Evolutionary conservation across 2,888 invertebrate species (phyloP).

Genomic region (Amaurobius ferox): DNA sequence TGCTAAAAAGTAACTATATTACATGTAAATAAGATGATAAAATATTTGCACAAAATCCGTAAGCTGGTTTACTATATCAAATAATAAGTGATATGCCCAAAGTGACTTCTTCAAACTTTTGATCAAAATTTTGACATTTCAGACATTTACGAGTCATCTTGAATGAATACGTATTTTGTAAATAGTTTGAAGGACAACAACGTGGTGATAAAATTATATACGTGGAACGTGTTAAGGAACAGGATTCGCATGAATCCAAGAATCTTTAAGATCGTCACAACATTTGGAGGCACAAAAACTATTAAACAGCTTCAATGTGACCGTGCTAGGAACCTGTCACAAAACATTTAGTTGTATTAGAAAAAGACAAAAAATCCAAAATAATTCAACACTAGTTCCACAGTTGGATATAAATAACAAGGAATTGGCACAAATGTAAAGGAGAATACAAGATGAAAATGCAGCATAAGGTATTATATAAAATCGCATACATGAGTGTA

Average conservation of each 20-base stretch:
- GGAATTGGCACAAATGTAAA: conserved; percentile 63
- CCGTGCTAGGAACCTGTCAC: conserved; percentile 60
- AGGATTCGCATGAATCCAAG: conserved; percentile 38
- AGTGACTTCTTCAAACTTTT: background rate
- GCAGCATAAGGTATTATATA: conserved; percentile 47
- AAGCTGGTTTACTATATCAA: background rate
- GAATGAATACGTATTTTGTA: conserved; percentile 20
- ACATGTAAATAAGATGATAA: background rate
- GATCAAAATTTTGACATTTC: background rate
- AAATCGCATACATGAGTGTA: conserved; percentile 44
- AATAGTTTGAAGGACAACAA: conserved; percentile 52
- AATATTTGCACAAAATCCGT: background rate
- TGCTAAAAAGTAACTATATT: background rate
- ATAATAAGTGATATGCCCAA: conserved; percentile 4
- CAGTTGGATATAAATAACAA: conserved; percentile 46
- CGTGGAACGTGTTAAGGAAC: conserved; percentile 62
- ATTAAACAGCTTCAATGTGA: conserved; percentile 39
- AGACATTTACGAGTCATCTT: background rate
- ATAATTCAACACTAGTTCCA: conserved; percentile 53
- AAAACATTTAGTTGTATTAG: conserved; percentile 46
- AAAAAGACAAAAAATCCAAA: conserved; percentile 42
- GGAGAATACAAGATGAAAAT: conserved; percentile 45
- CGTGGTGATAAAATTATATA: conserved; percentile 60
- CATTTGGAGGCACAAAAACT: conserved; percentile 50
- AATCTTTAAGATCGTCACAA: conserved; percentile 22